Conservation (phyloP, 2,888 invertebrate genomes). For the Diarsia mendica region DNA sequence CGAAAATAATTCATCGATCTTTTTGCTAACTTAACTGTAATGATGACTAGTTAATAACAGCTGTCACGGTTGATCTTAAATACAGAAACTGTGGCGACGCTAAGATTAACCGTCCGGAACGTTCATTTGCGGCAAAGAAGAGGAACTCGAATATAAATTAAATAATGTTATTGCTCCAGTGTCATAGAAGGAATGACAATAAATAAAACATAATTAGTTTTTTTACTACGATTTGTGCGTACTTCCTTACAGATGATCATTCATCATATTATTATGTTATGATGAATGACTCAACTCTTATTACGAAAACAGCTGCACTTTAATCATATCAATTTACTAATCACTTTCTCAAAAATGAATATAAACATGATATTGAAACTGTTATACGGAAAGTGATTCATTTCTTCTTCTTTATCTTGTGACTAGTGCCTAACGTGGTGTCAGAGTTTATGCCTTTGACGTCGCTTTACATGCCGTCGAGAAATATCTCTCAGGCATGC, state of each 20-base stretch:
- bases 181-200: slow-evolving; percentile 31
- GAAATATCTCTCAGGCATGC: too few species aligned
- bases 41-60: slow-evolving; percentile 54
- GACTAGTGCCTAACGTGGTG: too few species aligned
- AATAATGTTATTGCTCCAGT: slow-evolving; percentile 25
- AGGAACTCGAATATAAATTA: slow-evolving; percentile 43
- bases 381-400: background rate
- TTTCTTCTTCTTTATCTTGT: too few species aligned
- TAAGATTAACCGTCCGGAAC: slow-evolving; percentile 42
- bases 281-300: background rate
- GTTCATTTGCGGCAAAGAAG: slow-evolving; percentile 26
- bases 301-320: background rate
- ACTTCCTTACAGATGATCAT: slow-evolving; percentile 18
- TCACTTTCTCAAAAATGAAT: slow-evolving; percentile 5
- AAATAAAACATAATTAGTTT: slow-evolving; percentile 9
- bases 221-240: slow-evolving; percentile 3
- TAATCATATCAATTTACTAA: background rate
- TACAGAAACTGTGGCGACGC: slow-evolving; percentile 18
- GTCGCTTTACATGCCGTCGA: too few species aligned
- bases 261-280: background rate
- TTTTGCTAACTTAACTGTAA: slow-evolving; percentile 42
- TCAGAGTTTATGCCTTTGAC: too few species aligned
- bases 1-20: slow-evolving; percentile 40
- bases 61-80: slow-evolving; percentile 60
- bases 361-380: background rate